Base-by-base conservation (phyloP, 92 coral and sea anemone genomes). In the Umimayanthus chanpuru region DNA sequence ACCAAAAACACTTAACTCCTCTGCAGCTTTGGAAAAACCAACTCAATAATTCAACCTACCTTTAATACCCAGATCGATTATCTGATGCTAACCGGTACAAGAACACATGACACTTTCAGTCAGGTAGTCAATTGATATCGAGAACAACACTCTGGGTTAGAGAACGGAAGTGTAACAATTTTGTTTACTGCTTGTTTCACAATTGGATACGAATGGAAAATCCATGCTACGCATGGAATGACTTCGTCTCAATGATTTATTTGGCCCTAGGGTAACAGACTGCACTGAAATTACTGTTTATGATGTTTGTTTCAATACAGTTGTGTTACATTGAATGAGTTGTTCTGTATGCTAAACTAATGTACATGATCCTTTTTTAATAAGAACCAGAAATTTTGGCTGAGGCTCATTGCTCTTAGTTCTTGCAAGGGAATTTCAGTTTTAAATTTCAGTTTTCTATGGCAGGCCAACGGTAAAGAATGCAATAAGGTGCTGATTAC, bases 161-260 rank as follows among this genome's bases (percentile, higher is more conserved):
- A 23, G 41, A 83, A 44, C 87, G 87, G 87, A 83, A 83, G 73
- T 72, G 39, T 38, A 83, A 28, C 38, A 83, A 68, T 70, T 67
- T 70, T 83, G 87, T 68, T 83, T 71, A 81, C 61, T 30, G 25
- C 78, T 70, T 83, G 61, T 68, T 70, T 83, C 58, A 32, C 77
- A 66, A 67, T 83, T 44, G 77, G 65, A 83, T 67, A 43, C 78
- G 53, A 83, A 83, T 6, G 28, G 87, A 83, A 72, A 70, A 83
- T 83, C 44, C 41, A 20, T 21, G 77, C 67, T 4, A 83, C 87
- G 87, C 43, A 44, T 43, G 77, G 87, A 83, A 83, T 83, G 79
- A 44, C 6, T 28, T 83, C 8, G 29, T 50, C n/a, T 25, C 8
- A 58, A 44, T 78, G 23, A 14, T 29, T 49, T 78, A 26, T 29